Conservation (phyloP, 2,113 vertebrate species). For the Periophthalmus modestus region DNA sequence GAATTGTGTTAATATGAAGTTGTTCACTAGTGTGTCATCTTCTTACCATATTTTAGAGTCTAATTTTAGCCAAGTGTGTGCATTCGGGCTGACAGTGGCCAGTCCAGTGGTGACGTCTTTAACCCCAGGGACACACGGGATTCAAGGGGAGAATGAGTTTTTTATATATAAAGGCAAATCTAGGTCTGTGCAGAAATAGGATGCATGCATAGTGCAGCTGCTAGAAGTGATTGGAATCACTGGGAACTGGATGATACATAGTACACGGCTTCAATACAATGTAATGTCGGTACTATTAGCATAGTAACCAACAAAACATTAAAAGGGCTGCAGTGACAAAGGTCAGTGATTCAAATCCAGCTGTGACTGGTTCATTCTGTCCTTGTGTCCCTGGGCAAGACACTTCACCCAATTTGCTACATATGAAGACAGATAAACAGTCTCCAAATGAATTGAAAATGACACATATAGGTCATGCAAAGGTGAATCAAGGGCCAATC, state of each 20-base stretch:
- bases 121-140: background rate
- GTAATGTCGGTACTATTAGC: background rate
- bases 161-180: constrained; percentile 21
- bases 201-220: background rate
- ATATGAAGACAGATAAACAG: constrained; percentile 12
- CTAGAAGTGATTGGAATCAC: background rate
- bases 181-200: constrained; percentile 10
- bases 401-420: no score
- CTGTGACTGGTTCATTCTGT: no score
- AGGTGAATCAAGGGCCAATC: constrained; percentile 48
- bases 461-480: constrained; percentile 56
- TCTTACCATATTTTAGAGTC: background rate
- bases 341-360: no score
- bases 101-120: constrained; percentile 42
- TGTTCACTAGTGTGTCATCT: constrained; percentile 3
- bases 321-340: no score
- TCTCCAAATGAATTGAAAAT: constrained; percentile 47
- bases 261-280: background rate
- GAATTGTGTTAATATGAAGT: constrained; percentile 5
- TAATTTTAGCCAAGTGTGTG: constrained; percentile 14
- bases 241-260: background rate
- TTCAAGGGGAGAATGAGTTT: constrained; percentile 27
- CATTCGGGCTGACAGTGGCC: constrained; percentile 6
- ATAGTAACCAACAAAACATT: no score
- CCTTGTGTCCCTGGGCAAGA: no score